Base-by-base conservation (phyloP, 2,888 invertebrate genomes). In the Villa cingulata region DNA sequence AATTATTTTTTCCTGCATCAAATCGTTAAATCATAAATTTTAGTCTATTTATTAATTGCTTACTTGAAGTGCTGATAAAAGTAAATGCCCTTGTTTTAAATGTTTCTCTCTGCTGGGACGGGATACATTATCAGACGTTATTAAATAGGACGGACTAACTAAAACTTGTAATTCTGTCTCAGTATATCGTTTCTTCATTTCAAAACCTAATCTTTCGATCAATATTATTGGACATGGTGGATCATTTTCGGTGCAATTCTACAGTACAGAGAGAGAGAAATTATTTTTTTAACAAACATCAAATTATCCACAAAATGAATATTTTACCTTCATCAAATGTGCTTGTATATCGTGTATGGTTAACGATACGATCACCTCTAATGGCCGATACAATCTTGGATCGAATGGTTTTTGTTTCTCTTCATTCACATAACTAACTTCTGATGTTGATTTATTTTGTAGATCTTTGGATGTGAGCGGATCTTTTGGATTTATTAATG, bases 321-420 rank as follows among this genome's bases (percentile, higher is more conserved):
- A 36, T 12, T 5, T 41, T 71, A 54, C 54, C 46, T 66, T 67
- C 65, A 68, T 65, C 51, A 96, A 72, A 72, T 97, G 96, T 1
- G 86, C 95, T 63, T 95, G 92, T 56, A 97, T 85, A 61, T 97
- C 95, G 64, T 95, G 94, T 62, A 97, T 81, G 16, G 90, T 91
- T 27, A 95, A 81, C 0, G 91, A 90, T 1, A 96, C 89, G 17
- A 85, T 83, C 0, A 96, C 94, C 57, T 91, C 86, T 44, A 96
- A 68, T 0, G 96, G 92, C 37, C 96, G 75, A 65, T 89, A 95
- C 41, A 82, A 74, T 41, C 95, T 75, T 6, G 89, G 83, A 70
- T 96, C 96, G 59, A 92, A 89, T 0, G 79, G 76, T 45, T 74
- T 74, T 2, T 72, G 71, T 55, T 83, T 83, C 49, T 83, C 84